Base-by-base conservation (phyloP, 2,797 vertebrate species). In the Lycodopsis pacificus region DNA sequence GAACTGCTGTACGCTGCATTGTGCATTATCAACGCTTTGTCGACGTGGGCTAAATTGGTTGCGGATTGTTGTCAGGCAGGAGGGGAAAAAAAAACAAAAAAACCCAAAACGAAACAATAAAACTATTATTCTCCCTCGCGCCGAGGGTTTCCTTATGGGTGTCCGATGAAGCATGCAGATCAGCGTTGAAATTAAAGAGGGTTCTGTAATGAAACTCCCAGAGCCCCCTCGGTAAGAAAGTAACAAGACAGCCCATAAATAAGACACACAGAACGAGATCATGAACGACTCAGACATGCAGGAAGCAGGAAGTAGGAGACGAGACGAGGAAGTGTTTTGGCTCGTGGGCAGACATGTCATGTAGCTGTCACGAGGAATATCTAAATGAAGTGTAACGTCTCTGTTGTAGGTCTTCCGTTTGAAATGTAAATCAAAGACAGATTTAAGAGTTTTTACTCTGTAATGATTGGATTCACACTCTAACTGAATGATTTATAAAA, bases 121-220 rank as follows among this genome's bases (percentile, higher is more conserved):
- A 87, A 85, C 72, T 56, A 84, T 88, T 82, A 71, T 81, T 79
- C 77, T 77, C 80, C 59, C 56, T 70, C 9, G 3, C 9, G 71
- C 80, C 5, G 67, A n/a, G 11, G 44, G 73, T 84, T 90, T 80
- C 80, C 87, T 91, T 88, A 84, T 71, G 85, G 81, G 87, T 27
- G 74, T 82, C 89, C 84, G 84, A 86, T 83, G 88, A 89, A 88
- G 91, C 91, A 38, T 86, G 86, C 76, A 75, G 85, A 92, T 90
- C 87, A 58, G 76, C 53, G 25, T 54, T 2, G 73, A 80, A 91
- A 92, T 93, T 90, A 92, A 91, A 91, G 84, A 83, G 83, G 72
- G 77, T 84, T 91, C 86, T 81, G 87, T 88, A 88, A 91, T 90
- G 85, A 88, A 91, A 85, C 71, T 87, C 86, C 80, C 81, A 62